Conservation (phyloP, 2,113 vertebrate species). For the Lophochroa leadbeateri region DNA sequence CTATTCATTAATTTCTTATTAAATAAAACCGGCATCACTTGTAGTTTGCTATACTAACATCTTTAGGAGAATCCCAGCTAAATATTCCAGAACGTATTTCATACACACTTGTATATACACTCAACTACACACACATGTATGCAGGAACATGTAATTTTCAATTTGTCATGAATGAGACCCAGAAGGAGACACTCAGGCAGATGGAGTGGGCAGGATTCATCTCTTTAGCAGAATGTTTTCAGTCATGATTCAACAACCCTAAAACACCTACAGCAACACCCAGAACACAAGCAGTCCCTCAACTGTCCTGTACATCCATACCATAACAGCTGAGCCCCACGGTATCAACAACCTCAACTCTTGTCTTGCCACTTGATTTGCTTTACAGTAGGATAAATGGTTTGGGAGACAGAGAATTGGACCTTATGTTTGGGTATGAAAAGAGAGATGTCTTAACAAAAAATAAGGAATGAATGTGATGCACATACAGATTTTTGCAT, state of each 20-base stretch:
- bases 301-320: background rate
- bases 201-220: background rate
- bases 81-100: background rate
- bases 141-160: background rate
- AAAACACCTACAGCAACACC: background rate
- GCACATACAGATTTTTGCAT: background rate
- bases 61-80: background rate
- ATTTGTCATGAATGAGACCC: background rate
- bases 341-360: background rate
- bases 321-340: fast-evolving
- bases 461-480: background rate
- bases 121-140: background rate
- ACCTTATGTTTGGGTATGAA: background rate
- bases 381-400: background rate
- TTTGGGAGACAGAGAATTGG: background rate
- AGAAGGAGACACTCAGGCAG: background rate
- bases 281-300: background rate
- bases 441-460: background rate
- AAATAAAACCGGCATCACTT: background rate
- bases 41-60: background rate
- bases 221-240: background rate
- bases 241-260: background rate
- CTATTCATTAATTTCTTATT: background rate
- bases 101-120: no score
- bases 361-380: background rate